These are phyloP conservation scores for Bergia sp. DNA, from an alignment of 92 coral and sea anemone species.

Conservation along the genomic window DNA sequence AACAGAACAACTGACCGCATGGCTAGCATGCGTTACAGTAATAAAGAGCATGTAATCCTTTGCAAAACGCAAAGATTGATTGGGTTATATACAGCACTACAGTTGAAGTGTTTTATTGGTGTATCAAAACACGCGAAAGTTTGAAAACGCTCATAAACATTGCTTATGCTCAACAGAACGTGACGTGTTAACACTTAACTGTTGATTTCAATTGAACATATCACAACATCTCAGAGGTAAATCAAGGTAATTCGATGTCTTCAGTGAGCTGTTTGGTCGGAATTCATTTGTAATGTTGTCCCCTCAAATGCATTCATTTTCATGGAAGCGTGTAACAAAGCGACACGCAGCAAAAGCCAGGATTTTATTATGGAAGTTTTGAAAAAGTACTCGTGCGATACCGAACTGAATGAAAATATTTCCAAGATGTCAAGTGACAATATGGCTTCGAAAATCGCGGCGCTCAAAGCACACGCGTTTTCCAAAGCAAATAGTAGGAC, in stretches of 20 bases:
- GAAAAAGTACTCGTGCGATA: constrained; percentile 59
- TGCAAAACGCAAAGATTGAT: too few relatives aligned
- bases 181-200: neutral
- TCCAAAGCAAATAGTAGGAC: constrained; percentile 67
- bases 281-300: constrained; percentile 14
- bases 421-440: constrained; percentile 69
- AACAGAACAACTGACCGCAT: too few relatives aligned
- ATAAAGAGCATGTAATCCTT: too few relatives aligned
- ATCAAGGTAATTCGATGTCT: neutral
- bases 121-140: too few relatives aligned
- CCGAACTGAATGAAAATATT: constrained; percentile 54
- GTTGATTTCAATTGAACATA: neutral
- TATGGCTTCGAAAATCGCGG: constrained; percentile 65
- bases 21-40: too few relatives aligned
- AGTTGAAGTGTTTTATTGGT: too few relatives aligned
- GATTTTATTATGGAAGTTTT: constrained; percentile 67
- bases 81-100: too few relatives aligned
- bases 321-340: constrained; percentile 4
- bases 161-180: neutral
- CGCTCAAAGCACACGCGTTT: constrained; percentile 78
- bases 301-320: neutral
- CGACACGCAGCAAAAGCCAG: constrained; percentile 3
- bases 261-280: neutral
- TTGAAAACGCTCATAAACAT: too few relatives aligned
- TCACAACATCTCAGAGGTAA: too few relatives aligned